These are phyloP conservation scores for Andrena hattorfiana DNA, from an alignment of 2,888 invertebrate species.

Conservation along the genomic window DNA sequence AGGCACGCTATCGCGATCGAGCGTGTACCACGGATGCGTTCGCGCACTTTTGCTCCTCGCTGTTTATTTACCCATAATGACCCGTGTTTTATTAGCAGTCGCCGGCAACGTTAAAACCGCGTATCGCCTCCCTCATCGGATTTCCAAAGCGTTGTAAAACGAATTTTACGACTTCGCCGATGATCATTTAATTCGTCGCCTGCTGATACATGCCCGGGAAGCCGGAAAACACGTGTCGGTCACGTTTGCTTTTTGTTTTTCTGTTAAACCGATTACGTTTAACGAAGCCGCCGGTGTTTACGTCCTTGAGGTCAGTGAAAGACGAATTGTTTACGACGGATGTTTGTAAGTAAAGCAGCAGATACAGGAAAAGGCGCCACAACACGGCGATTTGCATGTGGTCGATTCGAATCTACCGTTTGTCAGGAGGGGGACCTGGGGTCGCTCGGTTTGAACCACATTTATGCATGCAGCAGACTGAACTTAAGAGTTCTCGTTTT, in stretches of 20 bases:
- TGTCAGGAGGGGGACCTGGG: constrained; percentile 31
- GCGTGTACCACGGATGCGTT: constrained; percentile 20
- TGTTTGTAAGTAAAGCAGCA: constrained; percentile 26
- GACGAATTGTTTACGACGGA: constrained; percentile 5
- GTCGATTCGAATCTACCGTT: constrained; percentile 48
- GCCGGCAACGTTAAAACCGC: neutral
- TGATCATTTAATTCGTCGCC: constrained; percentile 5
- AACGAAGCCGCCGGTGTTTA: neutral
- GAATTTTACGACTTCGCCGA: neutral
- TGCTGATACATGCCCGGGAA: neutral
- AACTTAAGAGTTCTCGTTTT: constrained; percentile 33
- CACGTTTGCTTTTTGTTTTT: neutral
- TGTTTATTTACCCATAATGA: constrained; percentile 35
- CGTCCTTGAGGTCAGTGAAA: neutral
- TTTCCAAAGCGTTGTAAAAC: neutral
- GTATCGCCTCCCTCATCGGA: neutral
- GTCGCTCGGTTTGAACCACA: constrained; percentile 49
- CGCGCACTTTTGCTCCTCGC: constrained; percentile 9
- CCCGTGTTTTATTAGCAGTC: constrained; percentile 4
- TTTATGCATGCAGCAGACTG: constrained; percentile 55
- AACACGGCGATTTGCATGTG: constrained; percentile 41
- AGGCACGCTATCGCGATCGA: constrained; percentile 58
- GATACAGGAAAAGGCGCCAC: constrained; percentile 13
- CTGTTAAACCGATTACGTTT: neutral
- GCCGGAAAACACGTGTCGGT: neutral